Base-by-base conservation (phyloP, 2,113 vertebrate species). In the Triplophysa tibetana region DNA sequence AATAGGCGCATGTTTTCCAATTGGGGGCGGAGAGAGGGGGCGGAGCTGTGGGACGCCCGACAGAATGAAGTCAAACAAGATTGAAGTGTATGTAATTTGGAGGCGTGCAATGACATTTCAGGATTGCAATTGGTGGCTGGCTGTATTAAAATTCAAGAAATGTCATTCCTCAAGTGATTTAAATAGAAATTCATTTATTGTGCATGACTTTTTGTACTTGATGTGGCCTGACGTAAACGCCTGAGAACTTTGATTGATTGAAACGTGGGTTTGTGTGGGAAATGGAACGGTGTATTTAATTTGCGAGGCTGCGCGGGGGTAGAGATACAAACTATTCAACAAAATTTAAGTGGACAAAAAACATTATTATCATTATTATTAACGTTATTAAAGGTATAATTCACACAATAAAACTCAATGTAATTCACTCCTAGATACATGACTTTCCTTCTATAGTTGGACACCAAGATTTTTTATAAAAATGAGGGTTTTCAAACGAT, bases 1-100 rank as follows among this genome's bases (percentile, higher is more conserved):
- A 91, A 90, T 84, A 89, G 85, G 82, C 87, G 83, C 76, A n/a
- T 66, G 75, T 50, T 77, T 69, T 81, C 63, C 68, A 83, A 78
- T 77, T 48, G 41, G 50, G 50, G 56, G 67, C 29, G n/a, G 70
- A 11, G 19, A 62, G 80, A 75, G 72, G 82, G 87, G 87, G 85
- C 82, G 23, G 83, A 54, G 77, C 85, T 17, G 45, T 83, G 88
- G 87, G 87, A 83, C 86, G 54, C 11, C 17, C 21, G 1, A 77
- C 68, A 69, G 4, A 24, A 17, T 7, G 23, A 52, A 78, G n/a
- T n/a, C 50, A 56, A 70, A 56, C 26, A 43, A 73, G 29, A 72
- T 54, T 72, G n/a, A 33, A 52, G 41, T 38, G 8, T 9, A 2
- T 45, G 72, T 70, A 63, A 52, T 67, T 68, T 68, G 21, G 17